These are phyloP conservation scores for Sturnira hondurensis DNA, from an alignment of 2,113 vertebrate species.

Conservation along the genomic window DNA sequence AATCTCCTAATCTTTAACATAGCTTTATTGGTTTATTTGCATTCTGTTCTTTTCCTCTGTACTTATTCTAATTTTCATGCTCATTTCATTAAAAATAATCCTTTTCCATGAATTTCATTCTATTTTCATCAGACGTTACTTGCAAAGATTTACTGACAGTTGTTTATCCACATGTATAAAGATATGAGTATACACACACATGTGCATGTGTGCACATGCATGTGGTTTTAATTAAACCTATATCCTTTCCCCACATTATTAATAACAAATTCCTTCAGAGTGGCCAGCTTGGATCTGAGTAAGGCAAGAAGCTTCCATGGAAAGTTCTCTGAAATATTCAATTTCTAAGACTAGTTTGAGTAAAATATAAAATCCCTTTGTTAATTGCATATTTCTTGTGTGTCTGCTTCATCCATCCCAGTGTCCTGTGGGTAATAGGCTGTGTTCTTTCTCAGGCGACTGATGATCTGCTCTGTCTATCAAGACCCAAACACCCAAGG, in stretches of 20 bases:
- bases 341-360: conserved; percentile 12
- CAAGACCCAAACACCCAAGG: neutral
- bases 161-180: neutral
- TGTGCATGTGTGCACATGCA: neutral
- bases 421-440: neutral
- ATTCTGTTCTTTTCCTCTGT: neutral
- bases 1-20: neutral
- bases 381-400: neutral
- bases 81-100: neutral
- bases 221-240: neutral
- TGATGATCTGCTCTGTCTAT: neutral
- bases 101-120: neutral
- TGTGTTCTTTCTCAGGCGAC: neutral
- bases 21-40: neutral
- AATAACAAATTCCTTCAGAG: neutral
- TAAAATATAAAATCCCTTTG: neutral
- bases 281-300: neutral
- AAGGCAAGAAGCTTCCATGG: neutral
- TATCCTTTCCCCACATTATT: neutral
- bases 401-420: neutral
- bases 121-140: neutral
- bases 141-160: neutral
- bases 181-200: neutral
- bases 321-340: neutral
- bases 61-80: neutral